Conservation (phyloP, 2,888 invertebrate species). For the Limnephilus auricula region DNA sequence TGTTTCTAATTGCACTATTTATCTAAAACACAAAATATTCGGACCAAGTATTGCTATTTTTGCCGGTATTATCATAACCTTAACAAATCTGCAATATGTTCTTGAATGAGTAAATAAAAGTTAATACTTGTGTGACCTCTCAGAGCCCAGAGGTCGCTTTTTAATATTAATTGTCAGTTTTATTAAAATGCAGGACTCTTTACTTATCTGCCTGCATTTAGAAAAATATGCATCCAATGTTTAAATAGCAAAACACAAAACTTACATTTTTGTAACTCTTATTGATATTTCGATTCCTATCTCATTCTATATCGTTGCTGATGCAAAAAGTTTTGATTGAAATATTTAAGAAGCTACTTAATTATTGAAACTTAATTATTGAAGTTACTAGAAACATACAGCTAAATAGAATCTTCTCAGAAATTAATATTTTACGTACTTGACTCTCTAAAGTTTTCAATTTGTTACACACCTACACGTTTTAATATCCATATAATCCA, state of each 20-base stretch:
- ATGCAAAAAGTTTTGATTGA: neutral
- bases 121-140: neutral
- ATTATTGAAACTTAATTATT: neutral
- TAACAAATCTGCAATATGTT: neutral
- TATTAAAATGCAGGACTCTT: neutral
- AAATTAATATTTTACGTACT: neutral
- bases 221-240: neutral
- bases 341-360: neutral
- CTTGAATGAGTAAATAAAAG: neutral
- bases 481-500: neutral
- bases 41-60: neutral
- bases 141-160: neutral
- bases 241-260: neutral
- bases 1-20: neutral
- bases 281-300: neutral
- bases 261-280: neutral
- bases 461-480: neutral
- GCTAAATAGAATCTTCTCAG: neutral
- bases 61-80: neutral
- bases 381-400: neutral
- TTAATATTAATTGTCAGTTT: neutral
- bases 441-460: neutral
- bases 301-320: neutral
- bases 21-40: neutral
- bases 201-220: neutral